Percentiles rank a stretch among this genome's conserved stretches.
phyloP scores from a whole-genome alignment of 2,797 vertebrate species.

The Helicolenus hilgendorfi region DNA sequence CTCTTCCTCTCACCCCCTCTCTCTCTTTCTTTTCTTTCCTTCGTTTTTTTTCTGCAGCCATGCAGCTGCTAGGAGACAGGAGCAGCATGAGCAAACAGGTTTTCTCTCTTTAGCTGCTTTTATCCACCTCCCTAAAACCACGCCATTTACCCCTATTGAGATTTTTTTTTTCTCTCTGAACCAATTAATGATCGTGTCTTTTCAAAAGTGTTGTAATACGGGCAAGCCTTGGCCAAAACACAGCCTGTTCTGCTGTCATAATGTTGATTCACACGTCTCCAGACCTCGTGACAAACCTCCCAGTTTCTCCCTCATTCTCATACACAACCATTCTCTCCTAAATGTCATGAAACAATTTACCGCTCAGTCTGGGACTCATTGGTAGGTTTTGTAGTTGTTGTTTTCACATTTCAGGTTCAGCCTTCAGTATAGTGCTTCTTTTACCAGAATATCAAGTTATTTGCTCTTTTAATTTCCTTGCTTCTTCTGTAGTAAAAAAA shows the following conservation, averaged over 20 bases:
- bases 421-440: neutral
- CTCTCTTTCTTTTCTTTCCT: constrained; percentile 30
- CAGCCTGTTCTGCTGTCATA: constrained; percentile 27
- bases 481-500: neutral
- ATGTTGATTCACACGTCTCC: constrained; percentile 46
- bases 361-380: neutral
- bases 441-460: neutral
- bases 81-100: constrained; percentile 83
- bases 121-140: constrained; percentile 50
- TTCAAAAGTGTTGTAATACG: constrained; percentile 36
- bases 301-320: constrained; percentile 28
- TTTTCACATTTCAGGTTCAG: constrained; percentile 11
- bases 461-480: neutral
- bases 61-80: constrained; percentile 87
- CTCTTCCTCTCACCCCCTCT: constrained; percentile 51
- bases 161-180: constrained; percentile 2
- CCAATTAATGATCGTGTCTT: constrained; percentile 42
- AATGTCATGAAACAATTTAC: constrained; percentile 22
- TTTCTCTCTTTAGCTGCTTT: constrained; percentile 63
- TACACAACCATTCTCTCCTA: constrained; percentile 4
- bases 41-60: constrained; percentile 45
- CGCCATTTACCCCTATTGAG: constrained; percentile 28
- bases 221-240: constrained; percentile 14
- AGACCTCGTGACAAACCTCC: constrained; percentile 33
- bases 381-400: neutral